Evolutionary conservation across 2,888 invertebrate genomes (phyloP), one percentile per base, ranked within the genome.

Genomic region (Dicranocentrus wangi): DNA sequence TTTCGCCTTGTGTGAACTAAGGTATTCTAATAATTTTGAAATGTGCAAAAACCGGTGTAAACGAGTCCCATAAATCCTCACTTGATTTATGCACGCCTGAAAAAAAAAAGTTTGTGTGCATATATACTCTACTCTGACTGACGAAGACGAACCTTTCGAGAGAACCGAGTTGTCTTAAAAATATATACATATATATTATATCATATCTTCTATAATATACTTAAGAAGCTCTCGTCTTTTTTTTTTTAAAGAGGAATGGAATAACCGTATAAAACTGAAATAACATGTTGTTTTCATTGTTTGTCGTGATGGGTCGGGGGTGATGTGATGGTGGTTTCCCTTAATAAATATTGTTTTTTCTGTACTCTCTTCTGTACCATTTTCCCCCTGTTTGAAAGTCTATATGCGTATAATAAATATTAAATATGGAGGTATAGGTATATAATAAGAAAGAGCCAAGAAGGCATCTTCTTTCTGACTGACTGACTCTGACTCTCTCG

Each of bases 21-120:
- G 10, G 32, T 3, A 70, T 42, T 53, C n/a, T 63, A 65, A 70
- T 78, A 78, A 65, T 78, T 78, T 71, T 71, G 65, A 79, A 77
- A 72, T 68, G 79, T 72, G 79, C 79, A 79, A 79, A 72, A 79
- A 79, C 79, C 79, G 79, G 79, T 79, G 79, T 79, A 79, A 66
- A 66, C 47, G 42, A 58, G 72, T 63, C 66, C 58, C 72, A 79
- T 79, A 79, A 79, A 79, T 79, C 79, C 71, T 79, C 79, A 79
- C 23, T 79, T 79, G 79, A 79, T 79, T 79, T 79, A 79, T 79
- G 79, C 72, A 79, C 72, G 79, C 72, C 72, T 77, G 61, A 28
- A 23, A 47, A 47, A n/a, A n/a, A n/a, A n/a, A n/a, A n/a, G n/a
- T n/a, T n/a, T n/a, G n/a, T 47, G 47, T 47, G 47, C 47, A 5